These are phyloP conservation scores for Leptarthrus brevirostris DNA, from an alignment of 2,888 invertebrate genomes.

Conservation along the genomic window DNA sequence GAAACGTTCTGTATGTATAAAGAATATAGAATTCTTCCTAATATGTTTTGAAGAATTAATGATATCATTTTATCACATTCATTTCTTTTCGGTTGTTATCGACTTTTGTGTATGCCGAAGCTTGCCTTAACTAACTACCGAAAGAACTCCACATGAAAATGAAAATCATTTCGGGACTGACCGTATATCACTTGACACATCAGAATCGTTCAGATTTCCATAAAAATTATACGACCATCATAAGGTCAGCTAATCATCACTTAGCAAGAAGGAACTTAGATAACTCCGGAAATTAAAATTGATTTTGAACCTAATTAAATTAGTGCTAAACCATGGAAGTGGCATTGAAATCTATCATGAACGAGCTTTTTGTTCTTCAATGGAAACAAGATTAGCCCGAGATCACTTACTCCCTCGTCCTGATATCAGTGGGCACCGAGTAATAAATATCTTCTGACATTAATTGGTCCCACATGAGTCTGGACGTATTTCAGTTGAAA, in stretches of 20 bases:
- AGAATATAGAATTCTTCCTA: too few relatives aligned
- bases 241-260: not conserved
- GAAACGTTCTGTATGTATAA: too few relatives aligned
- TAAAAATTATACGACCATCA: not conserved
- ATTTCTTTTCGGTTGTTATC: too few relatives aligned
- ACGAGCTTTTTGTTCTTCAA: not conserved
- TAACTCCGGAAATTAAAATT: not conserved
- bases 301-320: conserved; percentile 4
- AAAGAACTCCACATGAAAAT: too few relatives aligned
- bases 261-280: not conserved
- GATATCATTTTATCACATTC: too few relatives aligned
- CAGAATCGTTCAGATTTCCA: not conserved
- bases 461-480: conserved; percentile 54
- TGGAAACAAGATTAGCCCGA: not conserved
- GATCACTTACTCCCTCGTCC: not conserved
- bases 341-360: not conserved
- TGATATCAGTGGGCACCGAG: conserved; percentile 18
- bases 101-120: too few relatives aligned
- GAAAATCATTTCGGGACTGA: too few relatives aligned
- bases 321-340: not conserved
- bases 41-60: too few relatives aligned
- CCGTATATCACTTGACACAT: too few relatives aligned
- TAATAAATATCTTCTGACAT: conserved; percentile 50
- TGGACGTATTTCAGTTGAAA: conserved; percentile 41
- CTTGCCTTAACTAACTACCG: too few relatives aligned